A percentile compares a stretch with the other conserved stretches of the same genome.
Conservation (phyloP, 2,888 invertebrate species). For the Pachycephus smyrnensis region DNA sequence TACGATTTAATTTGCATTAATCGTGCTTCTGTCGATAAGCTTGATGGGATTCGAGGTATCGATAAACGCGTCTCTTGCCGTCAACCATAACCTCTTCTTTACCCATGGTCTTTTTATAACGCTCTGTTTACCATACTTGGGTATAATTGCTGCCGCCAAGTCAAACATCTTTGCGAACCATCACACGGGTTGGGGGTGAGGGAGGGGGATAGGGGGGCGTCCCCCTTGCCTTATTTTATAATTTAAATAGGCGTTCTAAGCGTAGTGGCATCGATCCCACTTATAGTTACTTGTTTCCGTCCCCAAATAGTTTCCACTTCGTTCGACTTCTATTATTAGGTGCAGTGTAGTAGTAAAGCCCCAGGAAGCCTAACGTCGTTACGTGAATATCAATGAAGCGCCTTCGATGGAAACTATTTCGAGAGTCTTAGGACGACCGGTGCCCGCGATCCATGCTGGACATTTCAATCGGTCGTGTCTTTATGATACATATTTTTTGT, state of each 20-base stretch:
- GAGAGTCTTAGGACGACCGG: not conserved
- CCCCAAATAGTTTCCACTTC: conserved; percentile 1
- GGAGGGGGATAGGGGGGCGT: too few species aligned
- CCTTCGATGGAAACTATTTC: not conserved
- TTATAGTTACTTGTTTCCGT: not conserved
- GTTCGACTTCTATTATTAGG: not conserved
- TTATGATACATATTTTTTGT: not conserved
- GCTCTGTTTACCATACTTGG: not conserved
- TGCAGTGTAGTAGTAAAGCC: not conserved
- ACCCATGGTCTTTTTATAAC: not conserved
- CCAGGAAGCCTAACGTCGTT: not conserved
- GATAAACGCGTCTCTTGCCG: too few species aligned
- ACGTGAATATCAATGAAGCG: not conserved
- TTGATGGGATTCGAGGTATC: too few species aligned
- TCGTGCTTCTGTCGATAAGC: too few species aligned
- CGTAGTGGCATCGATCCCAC: not conserved
- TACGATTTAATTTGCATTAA: too few species aligned
- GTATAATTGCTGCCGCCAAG: not conserved
- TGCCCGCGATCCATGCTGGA: not conserved
- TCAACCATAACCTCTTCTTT: not conserved
- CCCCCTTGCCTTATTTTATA: not conserved
- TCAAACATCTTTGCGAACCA: not conserved
- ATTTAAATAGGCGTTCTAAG: not conserved
- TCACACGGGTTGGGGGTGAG: too few species aligned
- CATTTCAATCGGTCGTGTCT: not conserved